Evolutionary conservation across 2,888 invertebrate species (phyloP), one percentile per base, ranked within the genome.

Genomic region (Phengaris arion): DNA sequence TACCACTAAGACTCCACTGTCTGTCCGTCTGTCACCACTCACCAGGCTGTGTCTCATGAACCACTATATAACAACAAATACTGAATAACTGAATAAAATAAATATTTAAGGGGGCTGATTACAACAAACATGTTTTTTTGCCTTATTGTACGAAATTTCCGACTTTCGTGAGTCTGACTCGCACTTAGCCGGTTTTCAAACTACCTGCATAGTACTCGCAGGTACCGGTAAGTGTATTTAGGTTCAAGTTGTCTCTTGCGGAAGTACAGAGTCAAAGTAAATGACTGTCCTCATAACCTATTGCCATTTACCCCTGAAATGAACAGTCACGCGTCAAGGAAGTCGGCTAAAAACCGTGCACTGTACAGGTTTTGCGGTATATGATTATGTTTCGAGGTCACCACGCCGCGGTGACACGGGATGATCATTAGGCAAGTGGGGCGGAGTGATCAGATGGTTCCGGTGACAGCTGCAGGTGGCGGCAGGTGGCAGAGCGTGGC

Each of bases 391-490:
- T 64, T 64, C 45, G 35, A 64, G 64, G 64, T 64, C 64, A 35
- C 35, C 2, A 10, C 35, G 22, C 9, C 22, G 22, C 64, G 12
- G 22, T 10, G 22, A 9, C 22, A 8, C 22, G 1, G 8, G 9
- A 10, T 2, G 59, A 5, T 35, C 64, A 10, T 2, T 35, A 35
- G 64, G 35, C 12, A 64, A 64, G 35, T 64, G 64, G 35, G 35
- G 22, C 35, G 52, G 52, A 52, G 52, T 52, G 35, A 64, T 64
- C 35, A 35, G 64, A 64, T 64, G 64, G 64, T 64, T 64, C 45
- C 64, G 64, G 64, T 64, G 64, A 64, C 64, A 64, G 64, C 35
- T 64, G 64, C 12, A 13, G 64, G 64, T 64, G 12, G 35, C 10
- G 12, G 64, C 12, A 2, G 64, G 64, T 35, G 64, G 35, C 22